phyloP scores from a whole-genome alignment of 1,140 invertebrate genomes.

The Lysiphlebus fabarum region DNA sequence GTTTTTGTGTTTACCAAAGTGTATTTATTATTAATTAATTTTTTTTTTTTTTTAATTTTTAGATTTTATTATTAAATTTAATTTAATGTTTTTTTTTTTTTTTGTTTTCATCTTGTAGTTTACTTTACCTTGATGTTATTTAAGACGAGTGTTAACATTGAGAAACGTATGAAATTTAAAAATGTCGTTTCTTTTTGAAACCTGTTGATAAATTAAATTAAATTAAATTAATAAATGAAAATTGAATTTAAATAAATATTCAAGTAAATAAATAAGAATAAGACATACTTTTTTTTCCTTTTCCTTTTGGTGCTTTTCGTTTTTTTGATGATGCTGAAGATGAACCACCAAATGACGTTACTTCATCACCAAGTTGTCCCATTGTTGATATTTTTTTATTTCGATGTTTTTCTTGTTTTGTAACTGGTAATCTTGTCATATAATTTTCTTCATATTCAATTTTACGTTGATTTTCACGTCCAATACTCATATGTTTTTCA shows the following conservation, averaged over 20 bases:
- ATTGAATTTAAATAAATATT: background rate
- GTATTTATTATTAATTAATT: slow-evolving; percentile 15
- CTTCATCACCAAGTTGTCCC: slow-evolving; percentile 75
- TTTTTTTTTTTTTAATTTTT: slow-evolving; percentile 12
- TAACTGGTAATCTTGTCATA: slow-evolving; percentile 81
- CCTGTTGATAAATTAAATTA: slow-evolving; percentile 33
- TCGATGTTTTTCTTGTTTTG: slow-evolving; percentile 82
- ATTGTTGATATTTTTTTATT: slow-evolving; percentile 73
- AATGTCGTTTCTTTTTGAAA: slow-evolving; percentile 53
- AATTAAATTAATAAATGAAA: background rate
- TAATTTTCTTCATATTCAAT: slow-evolving; percentile 90
- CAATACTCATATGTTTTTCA: slow-evolving; percentile 67
- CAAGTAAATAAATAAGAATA: slow-evolving; percentile 12
- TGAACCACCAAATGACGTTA: slow-evolving; percentile 65
- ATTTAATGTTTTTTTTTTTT: background rate
- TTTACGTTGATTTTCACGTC: slow-evolving; percentile 58
- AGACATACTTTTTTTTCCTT: slow-evolving; percentile 49
- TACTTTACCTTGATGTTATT: slow-evolving; percentile 26
- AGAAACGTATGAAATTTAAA: slow-evolving; percentile 34
- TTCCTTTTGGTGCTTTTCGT: slow-evolving; percentile 52
- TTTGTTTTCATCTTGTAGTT: slow-evolving; percentile 2
- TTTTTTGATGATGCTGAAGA: slow-evolving; percentile 52
- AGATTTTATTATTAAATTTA: slow-evolving; percentile 19
- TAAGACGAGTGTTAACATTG: slow-evolving; percentile 28
- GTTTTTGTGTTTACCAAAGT: slow-evolving; percentile 27